These are phyloP conservation scores for Drosophila mulleri DNA, from an alignment of 2,888 invertebrate genomes.

Conservation along the genomic window DNA sequence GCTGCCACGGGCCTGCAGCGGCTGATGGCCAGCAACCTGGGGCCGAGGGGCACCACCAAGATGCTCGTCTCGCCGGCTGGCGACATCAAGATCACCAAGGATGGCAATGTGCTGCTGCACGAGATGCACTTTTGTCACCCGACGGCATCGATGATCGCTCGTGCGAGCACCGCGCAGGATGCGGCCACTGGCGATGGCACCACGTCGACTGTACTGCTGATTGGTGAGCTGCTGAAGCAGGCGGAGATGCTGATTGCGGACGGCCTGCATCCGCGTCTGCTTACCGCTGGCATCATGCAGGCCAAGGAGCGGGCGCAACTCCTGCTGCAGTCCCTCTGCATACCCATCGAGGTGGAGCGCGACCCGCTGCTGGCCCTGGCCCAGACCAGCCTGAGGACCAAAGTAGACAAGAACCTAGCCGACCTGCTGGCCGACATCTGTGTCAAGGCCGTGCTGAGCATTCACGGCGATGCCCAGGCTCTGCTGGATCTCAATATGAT, in stretches of 20 bases:
- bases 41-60: slow-evolving; percentile 99
- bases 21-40: slow-evolving; percentile 98
- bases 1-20: slow-evolving; percentile 99
- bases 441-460: slow-evolving; percentile 95
- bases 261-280: slow-evolving; percentile 93
- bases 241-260: slow-evolving; percentile 97
- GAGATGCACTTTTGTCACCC: slow-evolving; percentile 99
- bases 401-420: slow-evolving; percentile 92
- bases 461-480: slow-evolving; percentile 86
- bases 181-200: slow-evolving; percentile 99
- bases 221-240: slow-evolving; percentile 98
- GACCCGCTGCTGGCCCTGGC: slow-evolving; percentile 92
- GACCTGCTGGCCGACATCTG: slow-evolving; percentile 94
- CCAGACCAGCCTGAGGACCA: slow-evolving; percentile 95
- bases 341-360: slow-evolving; percentile 89
- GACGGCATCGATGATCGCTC: slow-evolving; percentile 98
- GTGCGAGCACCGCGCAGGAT: slow-evolving; percentile 99
- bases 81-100: slow-evolving; percentile 99
- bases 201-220: slow-evolving; percentile 97
- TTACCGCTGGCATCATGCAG: slow-evolving; percentile 97
- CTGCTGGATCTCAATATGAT: slow-evolving; percentile 98
- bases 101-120: slow-evolving; percentile 98
- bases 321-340: slow-evolving; percentile 93
- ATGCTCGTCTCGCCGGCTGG: slow-evolving; percentile 99
- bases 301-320: slow-evolving; percentile 94